phyloP scores from a whole-genome alignment of 2,888 invertebrate species.

The Rhogogaster chlorosoma region DNA sequence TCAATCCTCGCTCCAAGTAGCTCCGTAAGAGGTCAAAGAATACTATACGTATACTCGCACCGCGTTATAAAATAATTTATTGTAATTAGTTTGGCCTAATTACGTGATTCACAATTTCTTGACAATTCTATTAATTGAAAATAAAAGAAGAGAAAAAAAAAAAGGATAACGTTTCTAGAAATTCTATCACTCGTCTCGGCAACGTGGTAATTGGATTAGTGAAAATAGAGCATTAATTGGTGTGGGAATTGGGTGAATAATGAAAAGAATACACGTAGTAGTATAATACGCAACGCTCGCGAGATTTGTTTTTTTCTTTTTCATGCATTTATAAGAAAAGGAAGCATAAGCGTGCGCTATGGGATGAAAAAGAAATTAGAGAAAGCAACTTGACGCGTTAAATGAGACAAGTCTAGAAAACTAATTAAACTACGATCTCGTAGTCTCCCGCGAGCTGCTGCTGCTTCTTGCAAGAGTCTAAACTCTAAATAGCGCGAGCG shows the following conservation, averaged over 20 bases:
- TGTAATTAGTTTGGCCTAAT: not conserved
- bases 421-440: constrained; percentile 60
- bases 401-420: constrained; percentile 58
- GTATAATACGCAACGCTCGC: too few relatives aligned
- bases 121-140: not conserved
- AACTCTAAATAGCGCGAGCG: constrained; percentile 49
- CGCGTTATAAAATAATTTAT: not conserved
- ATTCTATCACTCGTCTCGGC: not conserved
- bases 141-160: not conserved
- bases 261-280: not conserved
- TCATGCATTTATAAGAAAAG: not conserved
- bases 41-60: not conserved
- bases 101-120: not conserved
- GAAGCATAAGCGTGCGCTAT: not conserved
- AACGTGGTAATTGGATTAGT: not conserved
- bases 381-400: not conserved
- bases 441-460: not conserved
- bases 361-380: constrained; percentile 13
- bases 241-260: not conserved
- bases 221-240: not conserved
- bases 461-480: not conserved
- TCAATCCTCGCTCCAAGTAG: not conserved
- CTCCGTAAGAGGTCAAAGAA: not conserved
- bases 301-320: too few relatives aligned
- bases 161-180: not conserved